Evolutionary conservation across 53 echinoderm and acorn worm genomes (phyloP).

Genomic region (Temnopleurus reevesii): DNA sequence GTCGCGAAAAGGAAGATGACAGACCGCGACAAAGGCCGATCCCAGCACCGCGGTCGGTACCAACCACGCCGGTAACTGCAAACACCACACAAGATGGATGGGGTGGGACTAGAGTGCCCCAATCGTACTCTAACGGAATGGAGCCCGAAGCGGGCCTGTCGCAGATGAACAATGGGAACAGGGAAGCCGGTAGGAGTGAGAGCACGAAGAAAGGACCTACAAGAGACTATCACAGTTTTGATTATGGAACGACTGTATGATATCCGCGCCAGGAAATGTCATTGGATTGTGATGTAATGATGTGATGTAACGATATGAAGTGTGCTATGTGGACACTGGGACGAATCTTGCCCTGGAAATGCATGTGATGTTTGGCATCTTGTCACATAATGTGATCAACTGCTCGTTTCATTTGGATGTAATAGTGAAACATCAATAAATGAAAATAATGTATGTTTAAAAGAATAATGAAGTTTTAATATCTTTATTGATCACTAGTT

Average conservation of each 20-base stretch:
- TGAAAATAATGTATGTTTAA: no score
- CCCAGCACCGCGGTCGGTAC: neutral
- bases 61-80: neutral
- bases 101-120: neutral
- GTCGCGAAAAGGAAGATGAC: neutral
- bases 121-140: slow-evolving; percentile 48
- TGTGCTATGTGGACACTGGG: neutral
- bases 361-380: slow-evolving; percentile 8
- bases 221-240: slow-evolving; percentile 57
- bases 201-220: neutral
- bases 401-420: no score
- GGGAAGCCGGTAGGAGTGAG: neutral
- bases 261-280: neutral
- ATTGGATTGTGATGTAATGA: neutral
- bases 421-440: no score
- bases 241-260: slow-evolving; percentile 56
- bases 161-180: slow-evolving; percentile 25
- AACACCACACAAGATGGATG: neutral
- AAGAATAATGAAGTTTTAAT: no score
- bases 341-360: neutral
- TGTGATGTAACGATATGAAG: neutral
- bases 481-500: no score
- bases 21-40: neutral
- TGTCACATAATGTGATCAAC: neutral
- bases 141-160: slow-evolving; percentile 5